Percentiles rank a stretch among this genome's conserved stretches.
phyloP scores from a whole-genome alignment of 2,797 vertebrate genomes.

The Pseudocheirus occidentalis region DNA sequence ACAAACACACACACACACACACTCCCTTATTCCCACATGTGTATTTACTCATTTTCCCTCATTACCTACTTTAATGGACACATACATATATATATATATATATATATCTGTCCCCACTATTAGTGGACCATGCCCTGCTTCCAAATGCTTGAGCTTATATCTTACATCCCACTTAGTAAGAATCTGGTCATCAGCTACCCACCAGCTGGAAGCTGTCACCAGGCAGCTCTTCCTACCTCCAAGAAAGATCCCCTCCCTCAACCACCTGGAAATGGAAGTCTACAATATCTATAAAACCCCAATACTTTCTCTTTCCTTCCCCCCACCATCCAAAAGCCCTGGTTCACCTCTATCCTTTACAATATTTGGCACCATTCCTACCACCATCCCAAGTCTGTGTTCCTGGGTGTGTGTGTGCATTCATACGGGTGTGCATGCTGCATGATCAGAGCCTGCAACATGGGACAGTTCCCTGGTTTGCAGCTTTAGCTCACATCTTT shows the following conservation, averaged over 20 bases:
- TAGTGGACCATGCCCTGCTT: neutral
- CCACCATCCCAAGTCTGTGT: slow-evolving; percentile 65
- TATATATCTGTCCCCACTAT: neutral
- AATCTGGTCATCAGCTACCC: neutral
- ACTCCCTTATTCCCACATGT: neutral
- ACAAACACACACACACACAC: neutral
- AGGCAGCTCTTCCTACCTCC: neutral
- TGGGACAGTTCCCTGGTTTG: slow-evolving; percentile 44
- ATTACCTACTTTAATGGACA: neutral
- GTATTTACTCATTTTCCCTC: neutral
- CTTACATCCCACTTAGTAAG: neutral
- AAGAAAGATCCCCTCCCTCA: neutral
- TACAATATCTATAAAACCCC: neutral
- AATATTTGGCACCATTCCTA: slow-evolving; percentile 59
- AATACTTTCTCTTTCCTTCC: neutral
- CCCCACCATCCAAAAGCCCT: slow-evolving; percentile 3
- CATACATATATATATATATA: neutral
- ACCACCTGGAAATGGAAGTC: neutral
- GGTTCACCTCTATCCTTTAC: slow-evolving; percentile 35
- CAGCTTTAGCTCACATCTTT: slow-evolving; percentile 31
- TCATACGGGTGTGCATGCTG: slow-evolving; percentile 80
- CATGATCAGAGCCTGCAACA: slow-evolving; percentile 72
- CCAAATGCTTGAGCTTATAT: neutral
- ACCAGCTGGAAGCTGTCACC: neutral
- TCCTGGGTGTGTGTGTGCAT: slow-evolving; percentile 55